Conservation (phyloP, 2,797 vertebrate genomes). For the Cyprinodon diabolis region DNA sequence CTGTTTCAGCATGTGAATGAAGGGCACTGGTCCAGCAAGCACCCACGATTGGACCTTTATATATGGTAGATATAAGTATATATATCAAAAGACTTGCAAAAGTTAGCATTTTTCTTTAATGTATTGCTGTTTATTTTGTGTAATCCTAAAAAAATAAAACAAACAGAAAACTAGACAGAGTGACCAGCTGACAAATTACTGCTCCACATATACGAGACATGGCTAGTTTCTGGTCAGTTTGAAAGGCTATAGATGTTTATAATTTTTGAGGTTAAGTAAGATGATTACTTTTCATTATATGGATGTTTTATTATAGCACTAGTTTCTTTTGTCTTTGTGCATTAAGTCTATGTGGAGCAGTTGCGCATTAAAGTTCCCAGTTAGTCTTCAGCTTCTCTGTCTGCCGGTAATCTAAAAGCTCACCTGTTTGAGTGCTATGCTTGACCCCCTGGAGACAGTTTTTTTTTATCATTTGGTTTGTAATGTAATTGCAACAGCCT, state of each 20-base stretch:
- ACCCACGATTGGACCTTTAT: slow-evolving; percentile 43
- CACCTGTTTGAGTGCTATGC: slow-evolving; percentile 41
- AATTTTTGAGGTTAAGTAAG: slow-evolving; percentile 27
- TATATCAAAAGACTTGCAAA: slow-evolving; percentile 28
- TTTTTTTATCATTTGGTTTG: slow-evolving; percentile 27
- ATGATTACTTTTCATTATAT: slow-evolving; percentile 50
- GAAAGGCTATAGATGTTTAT: slow-evolving; percentile 24
- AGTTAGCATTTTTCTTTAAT: slow-evolving; percentile 40
- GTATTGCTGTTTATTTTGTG: slow-evolving; percentile 30
- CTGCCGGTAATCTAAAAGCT: slow-evolving; percentile 49
- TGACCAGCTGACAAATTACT: slow-evolving; percentile 19
- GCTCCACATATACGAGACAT: slow-evolving; percentile 29
- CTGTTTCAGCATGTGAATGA: slow-evolving; percentile 51
- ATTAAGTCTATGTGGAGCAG: slow-evolving; percentile 43
- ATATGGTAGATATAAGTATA: slow-evolving; percentile 2
- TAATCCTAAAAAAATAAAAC: slow-evolving; percentile 23
- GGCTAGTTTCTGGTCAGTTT: slow-evolving; percentile 47
- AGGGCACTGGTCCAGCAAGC: slow-evolving; percentile 44
- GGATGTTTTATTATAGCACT: slow-evolving; percentile 60
- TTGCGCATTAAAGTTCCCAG: slow-evolving; percentile 37
- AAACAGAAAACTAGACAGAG: slow-evolving; percentile 11
- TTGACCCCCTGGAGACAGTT: slow-evolving; percentile 31
- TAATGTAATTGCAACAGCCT: slow-evolving; percentile 59
- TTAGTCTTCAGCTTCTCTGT: slow-evolving; percentile 61
- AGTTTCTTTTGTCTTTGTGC: slow-evolving; percentile 32